A percentile compares a stretch with the other conserved stretches of the same genome.
These are phyloP conservation scores for Clarias batrachus DNA, from an alignment of 2,113 vertebrate genomes.

Conservation along the genomic window DNA sequence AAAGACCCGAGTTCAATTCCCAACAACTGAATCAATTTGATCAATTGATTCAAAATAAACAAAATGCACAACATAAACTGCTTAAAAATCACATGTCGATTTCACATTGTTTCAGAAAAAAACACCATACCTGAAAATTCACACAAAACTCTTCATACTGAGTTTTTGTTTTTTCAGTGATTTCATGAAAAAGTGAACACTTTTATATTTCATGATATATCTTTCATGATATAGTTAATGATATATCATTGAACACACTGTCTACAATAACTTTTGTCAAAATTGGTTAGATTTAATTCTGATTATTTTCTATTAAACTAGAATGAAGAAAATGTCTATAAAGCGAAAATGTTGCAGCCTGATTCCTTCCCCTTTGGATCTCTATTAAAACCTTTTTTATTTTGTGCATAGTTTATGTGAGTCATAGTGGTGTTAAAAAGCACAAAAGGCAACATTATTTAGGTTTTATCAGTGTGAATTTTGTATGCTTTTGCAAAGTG, in stretches of 20 bases:
- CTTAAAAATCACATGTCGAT: too few species aligned
- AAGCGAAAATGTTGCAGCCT: not conserved
- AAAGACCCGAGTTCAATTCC: too few species aligned
- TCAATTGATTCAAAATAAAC: not conserved
- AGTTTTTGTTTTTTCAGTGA: not conserved
- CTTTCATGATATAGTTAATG: too few species aligned
- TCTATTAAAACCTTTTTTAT: not conserved
- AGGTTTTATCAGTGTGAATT: too few species aligned
- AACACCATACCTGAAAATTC: not conserved
- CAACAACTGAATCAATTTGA: not conserved
- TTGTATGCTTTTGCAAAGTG: too few species aligned
- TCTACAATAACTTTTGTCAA: not conserved
- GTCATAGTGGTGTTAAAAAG: too few species aligned
- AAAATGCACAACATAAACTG: too few species aligned
- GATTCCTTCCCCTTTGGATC: not conserved
- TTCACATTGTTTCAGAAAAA: not conserved
- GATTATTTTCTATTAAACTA: not conserved
- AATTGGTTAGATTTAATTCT: not conserved
- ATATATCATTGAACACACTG: not conserved
- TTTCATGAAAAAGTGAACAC: too few species aligned
- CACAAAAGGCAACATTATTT: too few species aligned
- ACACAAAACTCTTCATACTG: not conserved
- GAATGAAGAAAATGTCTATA: not conserved
- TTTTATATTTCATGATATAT: too few species aligned
- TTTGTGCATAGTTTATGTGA: too few species aligned